Conservation (phyloP, 2,113 vertebrate species). For the Eurystomus gularis region DNA sequence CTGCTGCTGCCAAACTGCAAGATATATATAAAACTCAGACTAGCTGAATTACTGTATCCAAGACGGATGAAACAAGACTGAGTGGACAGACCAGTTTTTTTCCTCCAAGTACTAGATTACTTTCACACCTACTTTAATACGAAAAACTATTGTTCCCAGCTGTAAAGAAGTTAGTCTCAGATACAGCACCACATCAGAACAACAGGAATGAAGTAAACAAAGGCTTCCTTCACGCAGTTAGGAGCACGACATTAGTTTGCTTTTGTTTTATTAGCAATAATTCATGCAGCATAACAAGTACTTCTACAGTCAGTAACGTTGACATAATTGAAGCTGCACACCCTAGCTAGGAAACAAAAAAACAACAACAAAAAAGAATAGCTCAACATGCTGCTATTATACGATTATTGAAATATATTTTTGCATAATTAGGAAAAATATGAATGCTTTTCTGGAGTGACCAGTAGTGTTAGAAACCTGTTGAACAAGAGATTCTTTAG, state of each 20-base stretch:
- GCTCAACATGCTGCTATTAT: not conserved
- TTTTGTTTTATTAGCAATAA: not conserved
- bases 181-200: not conserved
- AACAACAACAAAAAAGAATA: not conserved
- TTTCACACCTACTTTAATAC: not conserved
- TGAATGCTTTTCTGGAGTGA: not conserved
- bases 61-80: not conserved
- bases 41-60: not conserved
- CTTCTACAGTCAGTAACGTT: not conserved
- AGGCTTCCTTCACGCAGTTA: not conserved
- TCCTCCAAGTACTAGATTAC: not conserved
- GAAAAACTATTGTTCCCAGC: not conserved
- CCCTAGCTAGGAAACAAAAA: not conserved
- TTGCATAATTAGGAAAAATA: not conserved
- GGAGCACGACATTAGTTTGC: not conserved
- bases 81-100: not conserved
- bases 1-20: slow-evolving; percentile 40
- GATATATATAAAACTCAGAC: not conserved
- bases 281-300: not conserved
- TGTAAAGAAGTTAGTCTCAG: not conserved
- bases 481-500: not conserved
- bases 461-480: not conserved
- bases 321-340: not conserved
- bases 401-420: not conserved
- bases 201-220: not conserved